Conservation (phyloP, 2,113 vertebrate species). For the Pseudolaguvia tuberculata region DNA sequence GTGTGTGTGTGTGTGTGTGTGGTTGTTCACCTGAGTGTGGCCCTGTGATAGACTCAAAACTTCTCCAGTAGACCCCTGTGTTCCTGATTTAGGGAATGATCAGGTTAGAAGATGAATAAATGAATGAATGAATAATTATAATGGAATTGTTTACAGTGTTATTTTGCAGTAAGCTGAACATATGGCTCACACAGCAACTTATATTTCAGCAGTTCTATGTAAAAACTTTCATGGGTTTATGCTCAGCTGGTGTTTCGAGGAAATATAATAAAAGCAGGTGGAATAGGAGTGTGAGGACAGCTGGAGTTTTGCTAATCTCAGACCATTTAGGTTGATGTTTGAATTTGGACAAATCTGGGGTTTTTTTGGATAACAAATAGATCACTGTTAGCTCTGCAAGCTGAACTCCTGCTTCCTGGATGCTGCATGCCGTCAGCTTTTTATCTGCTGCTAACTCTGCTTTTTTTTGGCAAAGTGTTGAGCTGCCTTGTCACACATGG, state of each 20-base stretch:
- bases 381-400: constrained; percentile 64
- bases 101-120: too few species aligned
- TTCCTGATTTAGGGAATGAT: too few species aligned
- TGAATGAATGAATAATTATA: too few species aligned
- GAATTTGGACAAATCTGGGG: constrained; percentile 66
- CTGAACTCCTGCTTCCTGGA: constrained; percentile 52
- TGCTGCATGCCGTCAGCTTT: constrained; percentile 51
- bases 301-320: constrained; percentile 59
- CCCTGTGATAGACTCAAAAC: too few species aligned
- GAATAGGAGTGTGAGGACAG: constrained; percentile 46
- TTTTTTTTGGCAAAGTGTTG: constrained; percentile 58
- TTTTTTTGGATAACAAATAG: constrained; percentile 56
- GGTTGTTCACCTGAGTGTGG: too few species aligned
- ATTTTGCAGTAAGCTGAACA: not conserved
- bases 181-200: not conserved
- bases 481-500: constrained; percentile 43
- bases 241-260: constrained; percentile 4
- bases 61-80: too few species aligned
- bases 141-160: too few species aligned
- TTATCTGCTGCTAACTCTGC: constrained; percentile 53
- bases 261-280: constrained; percentile 24
- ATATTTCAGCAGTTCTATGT: not conserved
- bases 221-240: not conserved
- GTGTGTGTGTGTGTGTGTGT: too few species aligned
- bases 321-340: constrained; percentile 58